A percentile compares a stretch with the other conserved stretches of the same genome.
Evolutionary conservation across 1,140 invertebrate species (phyloP).

Genomic region (Probaryconus sp.): DNA sequence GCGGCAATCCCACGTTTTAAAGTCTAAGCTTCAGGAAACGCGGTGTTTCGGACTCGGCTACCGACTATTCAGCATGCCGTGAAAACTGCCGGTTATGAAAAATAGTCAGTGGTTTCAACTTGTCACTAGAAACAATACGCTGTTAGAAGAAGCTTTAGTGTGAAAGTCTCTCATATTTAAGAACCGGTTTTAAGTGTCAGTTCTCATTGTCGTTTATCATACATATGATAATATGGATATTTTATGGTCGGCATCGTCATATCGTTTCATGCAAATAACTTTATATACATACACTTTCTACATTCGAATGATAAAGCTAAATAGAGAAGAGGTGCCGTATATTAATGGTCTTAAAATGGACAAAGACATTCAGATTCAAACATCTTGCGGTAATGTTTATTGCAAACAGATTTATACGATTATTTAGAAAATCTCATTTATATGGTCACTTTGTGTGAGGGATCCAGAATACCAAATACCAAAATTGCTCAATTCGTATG

Average conservation of each 20-base stretch:
- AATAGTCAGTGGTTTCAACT: constrained; percentile 22
- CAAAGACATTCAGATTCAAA: too few relatives aligned
- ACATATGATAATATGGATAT: constrained; percentile 31
- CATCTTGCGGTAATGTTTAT: too few relatives aligned
- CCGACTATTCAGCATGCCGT: constrained; percentile 37
- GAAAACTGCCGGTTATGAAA: constrained; percentile 41
- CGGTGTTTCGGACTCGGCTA: constrained; percentile 10
- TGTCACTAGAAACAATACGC: constrained; percentile 33
- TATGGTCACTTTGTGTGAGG: too few relatives aligned
- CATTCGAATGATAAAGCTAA: constrained; percentile 19
- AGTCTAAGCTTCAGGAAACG: constrained; percentile 46
- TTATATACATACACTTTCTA: constrained; percentile 32
- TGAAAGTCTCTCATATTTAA: constrained; percentile 47
- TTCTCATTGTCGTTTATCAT: constrained; percentile 25
- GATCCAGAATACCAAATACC: too few relatives aligned
- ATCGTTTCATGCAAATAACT: constrained; percentile 21
- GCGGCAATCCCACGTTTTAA: constrained; percentile 37
- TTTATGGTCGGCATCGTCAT: constrained; percentile 38
- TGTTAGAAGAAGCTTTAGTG: constrained; percentile 12
- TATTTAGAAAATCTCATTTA: too few relatives aligned
- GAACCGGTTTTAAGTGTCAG: constrained; percentile 44
- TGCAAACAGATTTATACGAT: too few relatives aligned
- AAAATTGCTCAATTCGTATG: too few relatives aligned
- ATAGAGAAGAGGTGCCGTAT: constrained; percentile 5
- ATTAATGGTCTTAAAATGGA: too few relatives aligned